Percentiles rank a stretch among this genome's conserved stretches.
phyloP scores from a whole-genome alignment of 2,113 vertebrate genomes.

The Neolamprologus brichardi region DNA sequence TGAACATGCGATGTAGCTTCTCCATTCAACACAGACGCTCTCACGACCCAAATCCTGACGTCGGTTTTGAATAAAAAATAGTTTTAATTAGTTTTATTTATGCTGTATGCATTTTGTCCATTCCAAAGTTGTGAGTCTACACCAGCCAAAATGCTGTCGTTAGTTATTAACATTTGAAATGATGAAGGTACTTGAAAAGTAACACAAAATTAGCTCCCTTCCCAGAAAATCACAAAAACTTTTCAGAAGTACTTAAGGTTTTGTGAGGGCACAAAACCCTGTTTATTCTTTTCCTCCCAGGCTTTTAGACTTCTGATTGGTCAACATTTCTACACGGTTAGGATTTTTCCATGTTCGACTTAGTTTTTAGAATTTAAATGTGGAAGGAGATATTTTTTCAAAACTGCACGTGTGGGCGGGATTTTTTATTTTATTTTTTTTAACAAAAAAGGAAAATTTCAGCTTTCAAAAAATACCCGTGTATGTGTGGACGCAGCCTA shows the following conservation, averaged over 20 bases:
- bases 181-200: background rate
- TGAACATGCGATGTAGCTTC: background rate
- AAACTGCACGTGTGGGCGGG: background rate
- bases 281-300: background rate
- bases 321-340: background rate
- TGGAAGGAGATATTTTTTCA: background rate
- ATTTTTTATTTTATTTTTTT: rapidly evolving
- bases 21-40: background rate
- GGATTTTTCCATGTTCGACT: background rate
- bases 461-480: background rate
- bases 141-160: background rate
- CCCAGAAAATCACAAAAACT: background rate
- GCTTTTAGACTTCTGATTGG: background rate
- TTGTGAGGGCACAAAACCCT: background rate
- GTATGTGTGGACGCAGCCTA: rapidly evolving
- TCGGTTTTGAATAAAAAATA: rapidly evolving
- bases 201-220: background rate
- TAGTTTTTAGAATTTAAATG: background rate
- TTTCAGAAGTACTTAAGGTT: background rate
- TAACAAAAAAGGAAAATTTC: background rate
- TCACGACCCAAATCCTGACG: background rate
- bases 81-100: background rate
- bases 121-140: background rate
- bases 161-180: background rate
- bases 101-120: background rate